phyloP scores from a whole-genome alignment of 1,140 invertebrate species.

The Subanguina moxae region DNA sequence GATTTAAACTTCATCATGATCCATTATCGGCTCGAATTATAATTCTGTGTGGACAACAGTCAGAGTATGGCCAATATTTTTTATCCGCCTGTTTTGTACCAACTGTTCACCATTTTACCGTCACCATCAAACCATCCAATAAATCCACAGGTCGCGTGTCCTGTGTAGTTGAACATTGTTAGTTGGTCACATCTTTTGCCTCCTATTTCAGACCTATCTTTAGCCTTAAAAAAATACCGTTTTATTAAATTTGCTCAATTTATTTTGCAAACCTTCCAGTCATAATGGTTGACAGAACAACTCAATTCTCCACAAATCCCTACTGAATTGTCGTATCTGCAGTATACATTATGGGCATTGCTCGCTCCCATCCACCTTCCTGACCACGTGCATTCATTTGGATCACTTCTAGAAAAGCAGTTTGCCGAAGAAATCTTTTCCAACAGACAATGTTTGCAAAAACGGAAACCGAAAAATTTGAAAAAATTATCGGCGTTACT shows the following conservation, averaged over 20 bases:
- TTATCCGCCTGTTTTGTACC: slow-evolving; percentile 47
- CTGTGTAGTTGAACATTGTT: slow-evolving; percentile 42
- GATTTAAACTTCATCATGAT: no score
- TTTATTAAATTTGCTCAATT: background rate
- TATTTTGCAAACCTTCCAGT: slow-evolving; percentile 27
- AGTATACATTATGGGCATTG: slow-evolving; percentile 50
- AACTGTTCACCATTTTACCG: slow-evolving; percentile 46
- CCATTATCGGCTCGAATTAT: no score
- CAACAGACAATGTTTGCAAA: no score
- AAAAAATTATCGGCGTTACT: background rate
- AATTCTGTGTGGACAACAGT: no score
- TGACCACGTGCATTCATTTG: slow-evolving; percentile 48
- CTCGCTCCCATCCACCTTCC: slow-evolving; percentile 54
- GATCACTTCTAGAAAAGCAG: slow-evolving; percentile 52
- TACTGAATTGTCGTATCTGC: slow-evolving; percentile 46
- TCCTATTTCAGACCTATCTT: slow-evolving; percentile 35
- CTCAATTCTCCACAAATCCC: slow-evolving; percentile 41
- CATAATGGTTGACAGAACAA: slow-evolving; percentile 51
- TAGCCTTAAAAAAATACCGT: slow-evolving; percentile 30
- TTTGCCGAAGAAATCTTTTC: slow-evolving; percentile 14
- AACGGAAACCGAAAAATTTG: no score
- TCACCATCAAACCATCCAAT: slow-evolving; percentile 47
- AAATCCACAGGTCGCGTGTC: slow-evolving; percentile 51
- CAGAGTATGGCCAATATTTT: background rate
- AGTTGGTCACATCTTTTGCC: slow-evolving; percentile 46